These are phyloP conservation scores for Rhamphomyia laevipes DNA, from an alignment of 2,888 invertebrate species.

Conservation along the genomic window DNA sequence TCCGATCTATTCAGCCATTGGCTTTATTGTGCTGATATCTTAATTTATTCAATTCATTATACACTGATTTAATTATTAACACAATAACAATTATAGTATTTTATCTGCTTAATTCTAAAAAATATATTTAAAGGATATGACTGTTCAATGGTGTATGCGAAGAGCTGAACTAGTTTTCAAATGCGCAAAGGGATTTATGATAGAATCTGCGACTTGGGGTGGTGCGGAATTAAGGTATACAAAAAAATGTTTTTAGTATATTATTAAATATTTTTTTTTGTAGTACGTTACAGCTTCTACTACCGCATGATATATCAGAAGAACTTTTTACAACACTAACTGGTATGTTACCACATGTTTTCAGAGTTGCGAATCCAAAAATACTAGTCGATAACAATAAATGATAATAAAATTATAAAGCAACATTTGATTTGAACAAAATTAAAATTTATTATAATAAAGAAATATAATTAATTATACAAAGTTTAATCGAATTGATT, in stretches of 20 bases:
- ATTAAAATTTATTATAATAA: not conserved
- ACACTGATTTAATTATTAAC: too few relatives aligned
- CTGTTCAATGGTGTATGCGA: slow-evolving; percentile 90
- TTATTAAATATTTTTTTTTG: not conserved
- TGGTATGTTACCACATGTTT: slow-evolving; percentile 83
- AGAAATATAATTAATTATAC: not conserved
- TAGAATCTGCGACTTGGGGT: slow-evolving; percentile 92
- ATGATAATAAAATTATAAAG: too few relatives aligned
- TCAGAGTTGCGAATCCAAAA: slow-evolving; percentile 88
- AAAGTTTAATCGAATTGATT: not conserved
- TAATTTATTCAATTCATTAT: too few relatives aligned
- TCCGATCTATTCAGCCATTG: too few relatives aligned
- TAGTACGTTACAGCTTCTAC: slow-evolving; percentile 42
- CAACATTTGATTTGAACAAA: not conserved
- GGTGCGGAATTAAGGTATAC: slow-evolving; percentile 81
- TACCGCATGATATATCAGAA: slow-evolving; percentile 74
- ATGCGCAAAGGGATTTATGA: slow-evolving; percentile 99
- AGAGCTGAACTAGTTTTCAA: slow-evolving; percentile 95
- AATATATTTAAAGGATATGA: slow-evolving; percentile 73
- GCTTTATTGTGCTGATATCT: too few relatives aligned
- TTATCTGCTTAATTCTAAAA: too few relatives aligned
- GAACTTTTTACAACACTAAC: slow-evolving; percentile 72
- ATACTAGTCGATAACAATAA: slow-evolving; percentile 31
- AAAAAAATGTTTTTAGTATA: not conserved
- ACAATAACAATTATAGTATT: too few relatives aligned